Percentiles rank a stretch among this genome's conserved stretches.
phyloP scores from a whole-genome alignment of 2,797 vertebrate species.

The Hippocampus kuda region DNA sequence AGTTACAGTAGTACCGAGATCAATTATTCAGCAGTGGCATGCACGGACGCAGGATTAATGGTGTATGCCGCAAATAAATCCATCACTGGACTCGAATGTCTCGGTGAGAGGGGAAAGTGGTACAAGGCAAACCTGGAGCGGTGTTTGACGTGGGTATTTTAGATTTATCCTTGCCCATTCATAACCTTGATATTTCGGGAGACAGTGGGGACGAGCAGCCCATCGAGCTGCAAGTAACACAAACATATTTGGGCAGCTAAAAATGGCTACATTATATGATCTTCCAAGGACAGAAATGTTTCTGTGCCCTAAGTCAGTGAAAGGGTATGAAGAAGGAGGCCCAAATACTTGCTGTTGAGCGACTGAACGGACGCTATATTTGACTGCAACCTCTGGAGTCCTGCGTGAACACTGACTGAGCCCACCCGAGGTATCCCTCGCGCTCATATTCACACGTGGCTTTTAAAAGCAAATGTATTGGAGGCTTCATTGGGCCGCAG shows the following conservation, averaged over 20 bases:
- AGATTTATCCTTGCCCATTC: constrained; percentile 53
- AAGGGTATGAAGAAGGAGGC: constrained; percentile 58
- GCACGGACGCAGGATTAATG: constrained; percentile 73
- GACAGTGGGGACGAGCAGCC: constrained; percentile 38
- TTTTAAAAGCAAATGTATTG: constrained; percentile 12
- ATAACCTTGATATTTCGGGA: constrained; percentile 63
- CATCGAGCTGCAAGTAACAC: constrained; percentile 56
- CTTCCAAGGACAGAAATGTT: constrained; percentile 61
- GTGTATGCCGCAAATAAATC: constrained; percentile 67
- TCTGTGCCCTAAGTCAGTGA: constrained; percentile 51
- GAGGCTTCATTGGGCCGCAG: too few species aligned
- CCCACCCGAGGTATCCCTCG: constrained; percentile 18
- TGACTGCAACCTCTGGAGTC: constrained; percentile 60
- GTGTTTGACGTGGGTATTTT: constrained; percentile 53
- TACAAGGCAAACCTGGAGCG: constrained; percentile 59
- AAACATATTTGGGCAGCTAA: constrained; percentile 50
- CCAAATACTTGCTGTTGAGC: constrained; percentile 65
- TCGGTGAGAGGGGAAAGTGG: constrained; percentile 51
- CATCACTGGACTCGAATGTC: constrained; percentile 57
- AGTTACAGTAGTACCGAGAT: constrained; percentile 71
- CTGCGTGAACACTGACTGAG: constrained; percentile 50
- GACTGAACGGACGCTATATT: constrained; percentile 65
- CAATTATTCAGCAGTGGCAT: constrained; percentile 71
- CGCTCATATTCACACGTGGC: constrained; percentile 28
- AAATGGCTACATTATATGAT: constrained; percentile 64